phyloP scores from a whole-genome alignment of 2,797 vertebrate genomes.

The Menidia menidia region DNA sequence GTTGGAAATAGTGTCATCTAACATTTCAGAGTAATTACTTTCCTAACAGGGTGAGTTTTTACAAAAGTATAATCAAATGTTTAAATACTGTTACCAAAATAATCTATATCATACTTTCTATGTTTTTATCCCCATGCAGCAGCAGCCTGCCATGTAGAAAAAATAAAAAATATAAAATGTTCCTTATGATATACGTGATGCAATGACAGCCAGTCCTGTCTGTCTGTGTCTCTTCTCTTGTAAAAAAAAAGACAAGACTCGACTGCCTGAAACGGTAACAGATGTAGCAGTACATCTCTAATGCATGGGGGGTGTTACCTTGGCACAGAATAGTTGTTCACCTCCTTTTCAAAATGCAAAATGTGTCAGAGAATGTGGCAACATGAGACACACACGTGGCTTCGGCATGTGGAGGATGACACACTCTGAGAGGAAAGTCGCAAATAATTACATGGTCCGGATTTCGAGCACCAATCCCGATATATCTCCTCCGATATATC shows the following conservation, averaged over 20 bases:
- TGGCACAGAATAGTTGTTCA: constrained; percentile 31
- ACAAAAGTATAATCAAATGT: not conserved
- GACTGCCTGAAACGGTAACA: constrained; percentile 19
- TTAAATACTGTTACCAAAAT: not conserved
- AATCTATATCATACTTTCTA: not conserved
- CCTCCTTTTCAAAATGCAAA: constrained; percentile 30
- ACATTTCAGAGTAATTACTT: constrained; percentile 24
- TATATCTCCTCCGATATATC: constrained; percentile 37
- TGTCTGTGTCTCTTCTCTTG: no score
- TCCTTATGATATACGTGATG: not conserved
- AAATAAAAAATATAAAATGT: not conserved
- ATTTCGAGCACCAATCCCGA: constrained; percentile 42
- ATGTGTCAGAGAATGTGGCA: constrained; percentile 45
- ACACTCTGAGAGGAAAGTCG: not conserved
- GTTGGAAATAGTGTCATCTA: constrained; percentile 5
- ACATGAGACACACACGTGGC: not conserved
- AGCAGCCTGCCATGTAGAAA: not conserved
- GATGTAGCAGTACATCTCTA: constrained; percentile 25
- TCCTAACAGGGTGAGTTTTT: constrained; percentile 3
- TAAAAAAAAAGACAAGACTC: not conserved
- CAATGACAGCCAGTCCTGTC: not conserved
- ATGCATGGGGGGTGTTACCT: constrained; percentile 3
- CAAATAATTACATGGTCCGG: constrained; percentile 25
- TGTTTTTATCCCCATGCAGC: not conserved
- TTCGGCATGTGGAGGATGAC: not conserved